Conservation (phyloP, 2,888 invertebrate species). For the Nemotelus pantherinus region DNA sequence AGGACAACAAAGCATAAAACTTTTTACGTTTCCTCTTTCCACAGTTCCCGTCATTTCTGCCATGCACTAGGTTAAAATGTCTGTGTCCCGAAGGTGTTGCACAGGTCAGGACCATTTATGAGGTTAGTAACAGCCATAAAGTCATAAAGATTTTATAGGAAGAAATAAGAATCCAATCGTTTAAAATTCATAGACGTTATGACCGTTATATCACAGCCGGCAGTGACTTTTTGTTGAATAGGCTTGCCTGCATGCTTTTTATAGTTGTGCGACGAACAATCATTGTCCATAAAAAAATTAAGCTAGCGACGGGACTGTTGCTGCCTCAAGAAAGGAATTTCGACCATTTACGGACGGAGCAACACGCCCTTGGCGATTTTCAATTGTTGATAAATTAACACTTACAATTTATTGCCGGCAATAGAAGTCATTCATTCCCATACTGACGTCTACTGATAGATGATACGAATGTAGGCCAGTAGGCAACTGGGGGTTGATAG, state of each 20-base stretch:
- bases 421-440: no score
- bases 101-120: constrained; percentile 45
- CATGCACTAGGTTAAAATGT: neutral
- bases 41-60: neutral
- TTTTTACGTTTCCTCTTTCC: constrained; percentile 30
- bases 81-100: constrained; percentile 26
- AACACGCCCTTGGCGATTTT: neutral
- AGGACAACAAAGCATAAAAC: constrained; percentile 42
- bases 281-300: constrained; percentile 32
- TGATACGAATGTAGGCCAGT: no score
- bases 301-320: neutral
- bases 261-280: constrained; percentile 13
- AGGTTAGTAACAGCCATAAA: constrained; percentile 49
- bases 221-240: constrained; percentile 3
- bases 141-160: constrained; percentile 48
- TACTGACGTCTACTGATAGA: no score
- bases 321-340: no score
- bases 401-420: neutral
- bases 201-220: constrained; percentile 22
- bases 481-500: no score
- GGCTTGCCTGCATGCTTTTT: constrained; percentile 14
- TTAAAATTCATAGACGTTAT: constrained; percentile 27
- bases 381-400: neutral
- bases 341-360: no score
- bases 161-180: constrained; percentile 46